Percentiles rank a stretch among this genome's conserved stretches.
phyloP scores from a whole-genome alignment of 2,113 vertebrate species.

The Sigmodon hispidus region DNA sequence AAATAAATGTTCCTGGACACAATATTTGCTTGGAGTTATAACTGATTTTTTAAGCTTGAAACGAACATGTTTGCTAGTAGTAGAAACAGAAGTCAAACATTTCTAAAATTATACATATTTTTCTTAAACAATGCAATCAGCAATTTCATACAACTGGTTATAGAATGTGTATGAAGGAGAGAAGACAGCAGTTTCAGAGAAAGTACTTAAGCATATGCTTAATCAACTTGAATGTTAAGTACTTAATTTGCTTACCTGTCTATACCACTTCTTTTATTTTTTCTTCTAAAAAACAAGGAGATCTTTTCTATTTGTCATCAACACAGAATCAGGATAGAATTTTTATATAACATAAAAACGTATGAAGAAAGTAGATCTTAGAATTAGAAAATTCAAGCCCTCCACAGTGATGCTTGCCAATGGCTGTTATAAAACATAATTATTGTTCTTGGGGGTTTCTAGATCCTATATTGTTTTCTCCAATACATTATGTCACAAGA shows the following conservation, averaged over 20 bases:
- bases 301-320: not conserved
- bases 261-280: not conserved
- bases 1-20: constrained; percentile 81
- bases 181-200: not conserved
- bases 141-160: constrained; percentile 75
- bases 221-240: not conserved
- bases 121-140: constrained; percentile 75
- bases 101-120: constrained; percentile 69
- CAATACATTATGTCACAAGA: not conserved
- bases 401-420: not conserved
- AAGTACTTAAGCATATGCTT: not conserved
- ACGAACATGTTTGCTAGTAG: constrained; percentile 76
- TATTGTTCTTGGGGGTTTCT: not conserved
- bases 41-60: constrained; percentile 79
- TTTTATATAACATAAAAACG: not conserved
- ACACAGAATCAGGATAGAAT: not conserved
- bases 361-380: not conserved
- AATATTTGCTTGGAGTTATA: constrained; percentile 79
- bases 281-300: not conserved
- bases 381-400: not conserved
- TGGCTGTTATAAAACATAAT: not conserved
- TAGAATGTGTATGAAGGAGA: not conserved
- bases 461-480: not conserved
- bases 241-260: not conserved
- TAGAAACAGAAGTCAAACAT: constrained; percentile 82